A percentile compares a stretch with the other conserved stretches of the same genome.
These are phyloP conservation scores for Gopherus flavomarginatus DNA, from an alignment of 2,113 vertebrate species.

Conservation along the genomic window DNA sequence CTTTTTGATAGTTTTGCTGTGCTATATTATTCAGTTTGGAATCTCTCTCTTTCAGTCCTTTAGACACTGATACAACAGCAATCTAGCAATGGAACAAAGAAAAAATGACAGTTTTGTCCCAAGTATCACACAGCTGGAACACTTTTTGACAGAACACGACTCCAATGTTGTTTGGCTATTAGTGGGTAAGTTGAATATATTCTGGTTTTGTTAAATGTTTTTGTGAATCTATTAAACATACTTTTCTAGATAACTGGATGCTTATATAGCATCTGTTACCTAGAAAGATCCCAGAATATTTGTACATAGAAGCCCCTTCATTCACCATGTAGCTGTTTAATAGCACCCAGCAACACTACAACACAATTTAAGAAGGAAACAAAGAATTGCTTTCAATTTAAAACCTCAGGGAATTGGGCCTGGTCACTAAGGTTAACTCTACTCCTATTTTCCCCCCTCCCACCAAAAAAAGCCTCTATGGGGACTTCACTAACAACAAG, in stretches of 20 bases:
- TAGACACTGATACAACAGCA: conserved; percentile 53
- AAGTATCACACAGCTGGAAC: conserved; percentile 88
- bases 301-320: neutral
- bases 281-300: neutral
- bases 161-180: conserved; percentile 98
- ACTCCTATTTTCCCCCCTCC: neutral
- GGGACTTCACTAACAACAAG: neutral
- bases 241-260: neutral
- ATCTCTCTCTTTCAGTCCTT: conserved; percentile 45
- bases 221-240: neutral
- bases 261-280: neutral
- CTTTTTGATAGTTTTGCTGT: neutral
- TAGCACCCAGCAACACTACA: neutral
- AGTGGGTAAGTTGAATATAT: conserved; percentile 85
- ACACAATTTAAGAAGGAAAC: neutral
- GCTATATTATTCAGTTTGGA: neutral
- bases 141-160: conserved; percentile 92
- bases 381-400: neutral
- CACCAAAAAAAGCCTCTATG: neutral
- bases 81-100: conserved; percentile 81
- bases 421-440: fast-evolving
- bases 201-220: neutral
- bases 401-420: neutral
- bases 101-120: conserved; percentile 92
- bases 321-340: neutral